Percentiles rank a stretch among this genome's conserved stretches.
Conservation (phyloP, 2,888 invertebrate genomes). For the Graphium colonna region DNA sequence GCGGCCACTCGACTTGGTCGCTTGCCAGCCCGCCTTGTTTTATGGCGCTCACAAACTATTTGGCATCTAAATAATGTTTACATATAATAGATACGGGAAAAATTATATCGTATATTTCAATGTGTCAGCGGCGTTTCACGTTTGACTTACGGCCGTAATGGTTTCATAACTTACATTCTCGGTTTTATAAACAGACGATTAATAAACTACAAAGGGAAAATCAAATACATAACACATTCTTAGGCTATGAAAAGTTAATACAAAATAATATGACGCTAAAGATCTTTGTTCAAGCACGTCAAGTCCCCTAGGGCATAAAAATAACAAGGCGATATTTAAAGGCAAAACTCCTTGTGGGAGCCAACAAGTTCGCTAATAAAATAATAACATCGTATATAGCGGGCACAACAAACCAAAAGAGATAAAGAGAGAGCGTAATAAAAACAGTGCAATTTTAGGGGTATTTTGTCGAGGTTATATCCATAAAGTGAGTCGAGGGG, state of each 20-base stretch:
- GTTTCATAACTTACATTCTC: slow-evolving; percentile 23
- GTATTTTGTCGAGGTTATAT: slow-evolving; percentile 80
- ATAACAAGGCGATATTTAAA: slow-evolving; percentile 18
- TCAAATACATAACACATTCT: too few relatives aligned
- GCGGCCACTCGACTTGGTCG: slow-evolving; percentile 63
- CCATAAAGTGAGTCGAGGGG: slow-evolving; percentile 69
- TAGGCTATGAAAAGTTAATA: too few relatives aligned
- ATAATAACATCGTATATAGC: slow-evolving; percentile 72
- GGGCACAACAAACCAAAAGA: slow-evolving; percentile 74
- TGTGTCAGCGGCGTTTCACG: slow-evolving; percentile 44
- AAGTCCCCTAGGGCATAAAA: not conserved
- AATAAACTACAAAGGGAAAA: too few relatives aligned
- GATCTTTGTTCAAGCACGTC: too few relatives aligned
- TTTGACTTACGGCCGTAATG: slow-evolving; percentile 33
- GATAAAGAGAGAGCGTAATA: slow-evolving; percentile 77
- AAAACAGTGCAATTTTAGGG: slow-evolving; percentile 80
- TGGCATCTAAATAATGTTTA: slow-evolving; percentile 74
- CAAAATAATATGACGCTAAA: too few relatives aligned
- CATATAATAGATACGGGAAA: slow-evolving; percentile 68
- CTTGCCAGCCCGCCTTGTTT: slow-evolving; percentile 73
- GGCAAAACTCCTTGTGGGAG: slow-evolving; percentile 23
- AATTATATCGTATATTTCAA: slow-evolving; percentile 62
- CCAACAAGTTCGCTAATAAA: slow-evolving; percentile 60
- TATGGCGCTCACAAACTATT: slow-evolving; percentile 69
- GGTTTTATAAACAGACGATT: slow-evolving; percentile 12